Evolutionary conservation across 2,797 vertebrate species (phyloP), one percentile per base, ranked within the genome.

Genomic region (Pempheris klunzingeri): DNA sequence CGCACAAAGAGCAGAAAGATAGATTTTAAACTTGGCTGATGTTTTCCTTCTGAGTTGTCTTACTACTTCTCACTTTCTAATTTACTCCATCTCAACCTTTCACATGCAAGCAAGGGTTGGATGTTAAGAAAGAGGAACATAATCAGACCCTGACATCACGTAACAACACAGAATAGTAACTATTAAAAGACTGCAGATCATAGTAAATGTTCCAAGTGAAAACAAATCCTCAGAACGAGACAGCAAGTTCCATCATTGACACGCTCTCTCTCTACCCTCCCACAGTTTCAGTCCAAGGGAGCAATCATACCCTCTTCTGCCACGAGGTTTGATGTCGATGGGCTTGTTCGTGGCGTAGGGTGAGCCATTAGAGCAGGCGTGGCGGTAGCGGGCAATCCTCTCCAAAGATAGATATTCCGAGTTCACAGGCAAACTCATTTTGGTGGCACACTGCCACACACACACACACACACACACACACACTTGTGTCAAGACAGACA

Each of bases 281-380:
- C 34, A 43, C 39, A 82, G 66, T 72, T 71, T 81, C 1, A 57
- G 59, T 79, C 61, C 59, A 41, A 77, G 54, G 74, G 52, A 61
- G 34, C 55, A 66, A 57, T 82, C 91, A 86, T 93, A 98, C 96
- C 95, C 84, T 97, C 93, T 97, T 89, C 94, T 96, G 87, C 96
- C 83, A 63, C 92, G 95, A 57, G 96, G 96, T 89, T 97, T 98
- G 95, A 98, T 98, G 95, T 98, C 97, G 93, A 98, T 97, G 79
- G 97, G 96, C 90, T 97, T 97, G 96, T 98, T 97, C 84, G 95
- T 97, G 87, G 96, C 96, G 88, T 93, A 98, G 55, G 97, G 96
- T 0, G 95, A 98, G 93, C 97, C 95, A 0, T 95, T 96, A 90
- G 95, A 92, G 88, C 94, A 96, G 90, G 96, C 92, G 34, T 95